phyloP scores from a whole-genome alignment of 2,888 invertebrate species.

The Biston betularia region DNA sequence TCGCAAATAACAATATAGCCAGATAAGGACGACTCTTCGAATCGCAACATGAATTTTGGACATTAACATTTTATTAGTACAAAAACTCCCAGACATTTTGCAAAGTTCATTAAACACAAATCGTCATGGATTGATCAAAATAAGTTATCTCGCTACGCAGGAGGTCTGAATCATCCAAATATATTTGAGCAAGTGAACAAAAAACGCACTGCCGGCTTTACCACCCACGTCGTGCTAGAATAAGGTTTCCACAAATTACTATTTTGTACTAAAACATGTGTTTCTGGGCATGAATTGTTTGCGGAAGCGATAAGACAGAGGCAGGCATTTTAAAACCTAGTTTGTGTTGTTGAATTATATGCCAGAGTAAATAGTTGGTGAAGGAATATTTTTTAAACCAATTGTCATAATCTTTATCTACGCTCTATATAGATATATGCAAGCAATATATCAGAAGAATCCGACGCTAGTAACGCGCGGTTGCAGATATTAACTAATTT shows the following conservation, averaged over 20 bases:
- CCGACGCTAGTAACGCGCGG: too few species aligned
- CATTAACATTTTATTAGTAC: slow-evolving; percentile 36
- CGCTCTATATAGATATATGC: too few species aligned
- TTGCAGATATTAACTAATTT: background rate
- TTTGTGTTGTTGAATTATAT: slow-evolving; percentile 3
- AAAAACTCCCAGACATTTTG: slow-evolving; percentile 32
- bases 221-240: slow-evolving; percentile 74
- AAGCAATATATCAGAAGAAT: too few species aligned
- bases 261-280: slow-evolving; percentile 56
- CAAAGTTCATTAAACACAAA: slow-evolving; percentile 41
- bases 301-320: slow-evolving; percentile 54
- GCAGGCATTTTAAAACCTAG: slow-evolving; percentile 33
- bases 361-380: background rate
- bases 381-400: too few species aligned
- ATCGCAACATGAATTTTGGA: slow-evolving; percentile 37
- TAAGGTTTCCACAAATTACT: slow-evolving; percentile 61
- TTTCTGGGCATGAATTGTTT: slow-evolving; percentile 43
- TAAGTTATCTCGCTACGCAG: slow-evolving; percentile 65
- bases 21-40: slow-evolving; percentile 24
- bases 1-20: slow-evolving; percentile 11
- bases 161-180: slow-evolving; percentile 72
- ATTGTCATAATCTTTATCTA: too few species aligned
- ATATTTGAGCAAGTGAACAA: slow-evolving; percentile 63
- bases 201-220: slow-evolving; percentile 56
- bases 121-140: slow-evolving; percentile 40